These are phyloP conservation scores for Scaptomyza caliginosa DNA, from an alignment of 2,888 invertebrate species.

Conservation along the genomic window DNA sequence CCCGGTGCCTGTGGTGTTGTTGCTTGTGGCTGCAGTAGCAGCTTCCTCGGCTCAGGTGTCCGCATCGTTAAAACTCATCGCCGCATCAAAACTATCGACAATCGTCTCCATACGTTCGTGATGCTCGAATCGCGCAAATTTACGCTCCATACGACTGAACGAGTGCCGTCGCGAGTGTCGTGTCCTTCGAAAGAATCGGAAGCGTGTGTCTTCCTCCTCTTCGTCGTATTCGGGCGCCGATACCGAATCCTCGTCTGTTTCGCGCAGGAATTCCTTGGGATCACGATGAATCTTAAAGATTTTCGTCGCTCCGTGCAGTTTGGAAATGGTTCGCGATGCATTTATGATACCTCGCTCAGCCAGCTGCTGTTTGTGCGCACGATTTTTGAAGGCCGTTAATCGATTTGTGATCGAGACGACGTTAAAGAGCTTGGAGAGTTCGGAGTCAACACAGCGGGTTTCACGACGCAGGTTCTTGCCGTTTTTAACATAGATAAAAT, in stretches of 20 bases:
- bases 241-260: conserved; percentile 80
- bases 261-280: conserved; percentile 80
- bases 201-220: conserved; percentile 78
- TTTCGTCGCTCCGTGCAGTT: conserved; percentile 70
- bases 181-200: conserved; percentile 72
- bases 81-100: conserved; percentile 80
- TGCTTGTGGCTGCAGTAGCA: conserved; percentile 32
- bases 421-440: conserved; percentile 80
- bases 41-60: conserved; percentile 64
- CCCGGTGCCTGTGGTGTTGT: conserved; percentile 52
- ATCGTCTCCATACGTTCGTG: conserved; percentile 82
- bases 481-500: conserved; percentile 72
- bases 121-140: conserved; percentile 77
- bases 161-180: conserved; percentile 54
- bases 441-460: conserved; percentile 80
- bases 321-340: conserved; percentile 79
- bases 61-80: conserved; percentile 80
- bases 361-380: conserved; percentile 51
- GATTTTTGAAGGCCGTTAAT: conserved; percentile 53
- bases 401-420: conserved; percentile 80
- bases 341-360: conserved; percentile 75
- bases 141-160: conserved; percentile 62
- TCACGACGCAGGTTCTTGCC: conserved; percentile 75
- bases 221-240: conserved; percentile 81
- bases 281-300: conserved; percentile 81